Evolutionary conservation across 2,888 invertebrate species (phyloP), one percentile per base, ranked within the genome.

Genomic region (Nephrotoma flavescens): DNA sequence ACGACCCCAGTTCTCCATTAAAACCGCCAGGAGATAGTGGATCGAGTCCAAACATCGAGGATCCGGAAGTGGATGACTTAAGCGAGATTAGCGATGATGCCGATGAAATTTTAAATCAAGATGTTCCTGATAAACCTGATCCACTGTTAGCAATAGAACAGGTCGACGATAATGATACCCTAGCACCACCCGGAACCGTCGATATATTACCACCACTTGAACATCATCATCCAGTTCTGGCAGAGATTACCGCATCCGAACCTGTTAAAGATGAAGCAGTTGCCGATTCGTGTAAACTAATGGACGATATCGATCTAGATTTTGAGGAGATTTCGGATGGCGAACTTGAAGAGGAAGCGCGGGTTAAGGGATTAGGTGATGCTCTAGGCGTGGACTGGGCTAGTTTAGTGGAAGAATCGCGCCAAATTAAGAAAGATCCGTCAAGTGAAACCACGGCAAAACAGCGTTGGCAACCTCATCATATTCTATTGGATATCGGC

Each of bases 311-410:
- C 15, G 93, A 94, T 89, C 93, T 97, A 90, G 97, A 96, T 90
- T 97, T 97, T 91, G 97, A 97, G 91, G 97, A 97, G 92, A 97
- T 97, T 89, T 97, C 97, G 15, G 97, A 97, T 91, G 97, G 97
- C 86, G 97, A 97, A 91, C 92, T 97, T 47, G 97, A 97, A 90
- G 97, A 97, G 90, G 96, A 97, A 90, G 96, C 97, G 89, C 94
- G 95, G 12, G 93, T 93, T 88, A 94, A 93, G 91, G 95, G 89
- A 87, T 94, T 97, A 88, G 97, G 97, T 5, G 97, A 98, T 91
- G 97, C 97, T n/a, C 92, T 98, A 42, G 97, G 97, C n/a, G 97
- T 98, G 0, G 97, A 98, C 91, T 98, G 98, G 98, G 96, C 97
- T 11, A 97, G 97, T 90, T 92, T 98, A 85, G 95, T 97, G 0